Evolutionary conservation across 2,113 vertebrate species (phyloP), one percentile per base, ranked within the genome.

Genomic region (Oophaga pumilio): DNA sequence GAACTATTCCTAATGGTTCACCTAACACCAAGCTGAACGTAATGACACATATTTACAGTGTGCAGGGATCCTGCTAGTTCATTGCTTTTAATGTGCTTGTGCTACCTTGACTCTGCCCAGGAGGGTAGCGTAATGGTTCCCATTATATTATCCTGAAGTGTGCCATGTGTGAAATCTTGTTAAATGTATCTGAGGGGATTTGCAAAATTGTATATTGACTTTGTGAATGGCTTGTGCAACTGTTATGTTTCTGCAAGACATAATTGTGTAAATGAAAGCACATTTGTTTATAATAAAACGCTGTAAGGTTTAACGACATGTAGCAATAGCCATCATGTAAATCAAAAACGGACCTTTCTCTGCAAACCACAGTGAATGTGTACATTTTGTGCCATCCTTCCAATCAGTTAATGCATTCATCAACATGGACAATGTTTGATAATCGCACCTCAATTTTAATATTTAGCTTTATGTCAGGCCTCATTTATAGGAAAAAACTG

Each of bases 131-230:
- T 71, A 57, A 84, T 71, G 66, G 49, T 52, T 56, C n/a, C 60
- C 33, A 18, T 66, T 69, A 69, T 66, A 56, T 22, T 71, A 74
- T 71, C 66, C n/a, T 71, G 66, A 22, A 56, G 64, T 56, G 64
- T 83, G 43, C 81, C 81, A 83, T 84, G 82, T 84, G 82, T 71
- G n/a, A 68, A 69, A 83, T 83, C 81, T 69, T 69, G 64, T 71
- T 69, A 56, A 69, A 84, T 56, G 64, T 13, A 56, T 84, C 66
- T 84, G 50, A 56, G 71, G 82, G 82, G 50, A 84, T 69, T 71
- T 84, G 43, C 10, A 17, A 73, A 56, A 50, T 71, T 71, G n/a
- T 73, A 14, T 84, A 84, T 84, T 69, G 52, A 56, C 66, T 57
- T 33, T 57, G 4, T 33, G 43, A 84, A 57, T 84, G 28, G 52